Evolutionary conservation across 2,888 invertebrate species (phyloP), one percentile per base, ranked within the genome.

Genomic region (Nemapogon koenigi): DNA sequence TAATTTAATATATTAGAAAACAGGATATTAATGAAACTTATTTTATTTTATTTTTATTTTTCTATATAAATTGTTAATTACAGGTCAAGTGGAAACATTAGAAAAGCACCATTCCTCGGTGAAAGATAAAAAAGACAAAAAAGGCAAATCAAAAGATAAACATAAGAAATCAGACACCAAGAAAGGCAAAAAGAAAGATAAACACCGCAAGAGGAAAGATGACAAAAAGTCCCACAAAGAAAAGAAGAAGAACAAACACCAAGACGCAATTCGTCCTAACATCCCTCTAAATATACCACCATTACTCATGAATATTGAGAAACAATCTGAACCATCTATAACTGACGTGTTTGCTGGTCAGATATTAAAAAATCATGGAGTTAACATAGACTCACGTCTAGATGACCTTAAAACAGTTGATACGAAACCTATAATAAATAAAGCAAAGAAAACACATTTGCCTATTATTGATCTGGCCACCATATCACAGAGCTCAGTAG

Each of bases 261-360:
- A 63, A 45, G 73, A 67, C 26, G 71, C 67, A 45, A 70, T 72
- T 43, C 60, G 73, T 11, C 78, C 78, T 0, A 78, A 76, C 46
- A 58, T 78, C 42, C 79, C 80, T 11, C 78, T 76, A 0, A 78
- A 76, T 46, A 58, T 78, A 42, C 79, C 80, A 14, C 79, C 76
- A 1, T 49, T 79, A 22, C 55, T 76, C 1, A 76, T 76, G 73
- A 76, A 75, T 41, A 71, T 73, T 42, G 73, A 73, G 41, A 80
- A 76, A 43, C 64, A 68, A 39, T 70, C 78, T 3, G 75, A 81
- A 38, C 76, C 78, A 2, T 84, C 84, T 8, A 85, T 85, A 22
- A 83, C 84, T 1, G 84, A 85, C 57, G 81, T 83, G 0, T 83
- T 85, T 55, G 85, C 84, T 6, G 84, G 83, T n/a, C 84, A 84